Percentiles rank a stretch among this genome's conserved stretches.
These are phyloP conservation scores for Scaptomyza tumidula DNA, from an alignment of 2,888 invertebrate genomes.

Conservation along the genomic window DNA sequence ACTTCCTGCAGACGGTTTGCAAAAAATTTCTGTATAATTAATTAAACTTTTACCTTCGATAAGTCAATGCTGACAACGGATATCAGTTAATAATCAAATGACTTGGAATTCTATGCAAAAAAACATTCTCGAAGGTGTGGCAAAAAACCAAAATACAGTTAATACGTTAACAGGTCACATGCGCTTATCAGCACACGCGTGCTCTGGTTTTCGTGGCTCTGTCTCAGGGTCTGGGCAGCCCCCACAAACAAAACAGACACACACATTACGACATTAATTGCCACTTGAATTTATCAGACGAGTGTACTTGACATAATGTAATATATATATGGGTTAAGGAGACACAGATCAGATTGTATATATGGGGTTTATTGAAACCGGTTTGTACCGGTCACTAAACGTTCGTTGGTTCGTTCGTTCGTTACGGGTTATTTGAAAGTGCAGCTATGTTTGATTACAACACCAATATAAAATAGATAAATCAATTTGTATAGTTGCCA, in stretches of 20 bases:
- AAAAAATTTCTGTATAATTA: constrained; percentile 24
- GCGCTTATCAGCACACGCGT: constrained; percentile 64
- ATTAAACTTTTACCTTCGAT: constrained; percentile 41
- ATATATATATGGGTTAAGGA: constrained; percentile 49
- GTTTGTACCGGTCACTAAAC: constrained; percentile 52
- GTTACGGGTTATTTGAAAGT: constrained; percentile 57
- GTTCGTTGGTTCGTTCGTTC: not conserved
- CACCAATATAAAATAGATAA: constrained; percentile 23
- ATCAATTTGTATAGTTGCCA: constrained; percentile 38
- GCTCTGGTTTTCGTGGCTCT: constrained; percentile 17
- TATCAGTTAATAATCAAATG: constrained; percentile 25
- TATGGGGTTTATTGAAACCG: constrained; percentile 51
- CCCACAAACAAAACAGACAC: not conserved
- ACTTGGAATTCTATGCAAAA: constrained; percentile 26
- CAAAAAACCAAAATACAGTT: not conserved
- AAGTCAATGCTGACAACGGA: constrained; percentile 45
- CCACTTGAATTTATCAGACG: constrained; percentile 23
- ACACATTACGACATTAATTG: constrained; percentile 1
- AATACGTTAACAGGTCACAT: constrained; percentile 63
- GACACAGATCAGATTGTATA: too few species aligned
- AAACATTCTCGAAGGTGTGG: constrained; percentile 35
- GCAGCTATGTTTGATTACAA: constrained; percentile 32
- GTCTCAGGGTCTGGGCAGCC: constrained; percentile 7
- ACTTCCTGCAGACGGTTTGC: not conserved
- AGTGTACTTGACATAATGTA: constrained; percentile 13